Evolutionary conservation across 2,797 vertebrate genomes (phyloP).

Genomic region (Natrix natrix): DNA sequence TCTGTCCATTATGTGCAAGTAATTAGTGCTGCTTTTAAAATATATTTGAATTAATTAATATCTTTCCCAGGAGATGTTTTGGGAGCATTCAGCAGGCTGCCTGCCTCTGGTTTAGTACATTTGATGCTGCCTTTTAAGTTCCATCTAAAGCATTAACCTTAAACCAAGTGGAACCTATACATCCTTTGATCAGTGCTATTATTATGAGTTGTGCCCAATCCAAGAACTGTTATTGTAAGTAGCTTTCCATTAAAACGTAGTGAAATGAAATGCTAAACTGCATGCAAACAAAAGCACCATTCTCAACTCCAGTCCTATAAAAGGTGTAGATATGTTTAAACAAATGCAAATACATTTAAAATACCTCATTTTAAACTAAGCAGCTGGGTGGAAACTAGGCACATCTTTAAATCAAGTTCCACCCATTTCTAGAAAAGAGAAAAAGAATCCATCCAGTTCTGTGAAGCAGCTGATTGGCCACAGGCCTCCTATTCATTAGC

Average conservation of each 20-base stretch:
- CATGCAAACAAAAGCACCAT: slow-evolving; percentile 39
- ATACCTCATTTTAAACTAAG: not conserved
- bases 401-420: slow-evolving; percentile 44
- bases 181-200: not conserved
- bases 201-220: not conserved
- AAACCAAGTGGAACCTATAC: not conserved
- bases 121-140: not conserved
- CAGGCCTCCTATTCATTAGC: slow-evolving; percentile 45
- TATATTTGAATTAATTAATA: not conserved
- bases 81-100: not conserved
- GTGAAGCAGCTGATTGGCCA: slow-evolving; percentile 34
- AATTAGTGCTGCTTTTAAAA: not conserved
- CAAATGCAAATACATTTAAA: slow-evolving; percentile 2
- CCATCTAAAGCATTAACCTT: not conserved
- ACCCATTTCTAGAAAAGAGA: slow-evolving; percentile 34
- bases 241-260: not conserved
- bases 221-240: slow-evolving; percentile 2
- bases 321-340: slow-evolving; percentile 32
- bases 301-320: slow-evolving; percentile 17
- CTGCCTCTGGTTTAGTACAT: not conserved
- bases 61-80: slow-evolving; percentile 11
- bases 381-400: slow-evolving; percentile 44
- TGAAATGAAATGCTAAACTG: slow-evolving; percentile 15
- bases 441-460: slow-evolving; percentile 25
- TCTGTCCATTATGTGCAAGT: not conserved